A percentile compares a stretch with the other conserved stretches of the same genome.
Evolutionary conservation across 2,113 vertebrate genomes (phyloP).

Genomic region (Sigmodon hispidus): DNA sequence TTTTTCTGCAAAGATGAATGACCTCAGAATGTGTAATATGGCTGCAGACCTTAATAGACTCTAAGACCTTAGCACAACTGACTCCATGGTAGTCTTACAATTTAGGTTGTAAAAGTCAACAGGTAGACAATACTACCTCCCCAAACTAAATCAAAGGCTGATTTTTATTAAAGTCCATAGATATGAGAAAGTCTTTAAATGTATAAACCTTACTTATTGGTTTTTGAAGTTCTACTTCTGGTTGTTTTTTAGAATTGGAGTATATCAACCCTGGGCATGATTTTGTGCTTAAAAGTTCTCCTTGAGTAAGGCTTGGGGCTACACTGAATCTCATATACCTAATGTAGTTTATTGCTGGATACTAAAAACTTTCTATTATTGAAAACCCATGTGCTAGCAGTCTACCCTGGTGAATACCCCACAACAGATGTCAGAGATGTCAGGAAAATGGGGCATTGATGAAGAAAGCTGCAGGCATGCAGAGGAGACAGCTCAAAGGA

Average conservation of each 20-base stretch:
- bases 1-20: neutral
- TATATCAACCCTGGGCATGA: neutral
- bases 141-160: neutral
- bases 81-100: neutral
- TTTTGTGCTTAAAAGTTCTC: neutral
- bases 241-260: neutral
- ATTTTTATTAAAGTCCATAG: too few relatives aligned
- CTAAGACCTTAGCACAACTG: neutral
- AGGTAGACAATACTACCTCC: neutral
- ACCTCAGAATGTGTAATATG: neutral
- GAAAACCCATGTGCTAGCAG: neutral
- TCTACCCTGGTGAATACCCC: too few relatives aligned
- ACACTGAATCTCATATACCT: neutral
- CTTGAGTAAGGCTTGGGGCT: neutral
- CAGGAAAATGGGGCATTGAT: neutral
- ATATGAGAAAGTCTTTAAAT: neutral
- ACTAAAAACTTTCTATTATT: neutral
- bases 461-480: neutral
- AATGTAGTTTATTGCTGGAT: neutral
- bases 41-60: neutral
- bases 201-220: neutral
- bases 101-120: neutral
- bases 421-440: neutral
- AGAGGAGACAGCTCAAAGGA: too few relatives aligned
- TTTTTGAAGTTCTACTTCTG: neutral